A percentile compares a stretch with the other conserved stretches of the same genome.
Evolutionary conservation across 2,113 vertebrate genomes (phyloP).

Genomic region (Catagonus wagneri): DNA sequence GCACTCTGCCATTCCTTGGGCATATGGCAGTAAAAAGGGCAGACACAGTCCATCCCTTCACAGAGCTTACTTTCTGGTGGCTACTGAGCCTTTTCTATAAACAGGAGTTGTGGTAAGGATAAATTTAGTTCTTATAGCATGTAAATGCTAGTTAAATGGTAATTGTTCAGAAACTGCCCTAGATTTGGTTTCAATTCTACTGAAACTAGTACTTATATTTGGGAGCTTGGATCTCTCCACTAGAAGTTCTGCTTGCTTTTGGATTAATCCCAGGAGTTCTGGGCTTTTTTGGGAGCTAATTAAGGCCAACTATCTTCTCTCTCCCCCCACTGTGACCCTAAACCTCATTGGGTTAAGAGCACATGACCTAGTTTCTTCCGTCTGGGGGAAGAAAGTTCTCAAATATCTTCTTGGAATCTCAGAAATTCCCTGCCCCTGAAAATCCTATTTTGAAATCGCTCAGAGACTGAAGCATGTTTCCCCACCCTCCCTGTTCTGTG

Average conservation of each 20-base stretch:
- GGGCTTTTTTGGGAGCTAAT: constrained; percentile 55
- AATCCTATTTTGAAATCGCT: neutral
- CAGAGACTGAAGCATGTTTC: neutral
- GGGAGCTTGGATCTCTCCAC: constrained; percentile 32
- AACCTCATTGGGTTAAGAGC: constrained; percentile 59
- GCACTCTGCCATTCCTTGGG: neutral
- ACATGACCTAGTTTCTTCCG: constrained; percentile 62
- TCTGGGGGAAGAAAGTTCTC: constrained; percentile 42
- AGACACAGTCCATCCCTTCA: neutral
- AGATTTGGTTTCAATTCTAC: constrained; percentile 56
- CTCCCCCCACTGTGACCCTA: neutral
- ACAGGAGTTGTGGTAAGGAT: neutral
- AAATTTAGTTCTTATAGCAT: constrained; percentile 37
- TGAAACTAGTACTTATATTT: constrained; percentile 42
- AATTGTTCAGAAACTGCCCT: constrained; percentile 55
- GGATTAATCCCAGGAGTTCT: constrained; percentile 57
- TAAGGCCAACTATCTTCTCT: constrained; percentile 52
- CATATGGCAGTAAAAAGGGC: neutral
- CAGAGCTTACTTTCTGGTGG: neutral
- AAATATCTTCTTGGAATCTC: constrained; percentile 59
- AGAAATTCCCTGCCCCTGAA: constrained; percentile 42
- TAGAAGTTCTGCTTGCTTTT: constrained; percentile 54
- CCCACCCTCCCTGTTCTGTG: neutral
- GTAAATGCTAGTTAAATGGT: constrained; percentile 33
- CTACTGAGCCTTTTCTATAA: neutral